Base-by-base conservation (phyloP, 2,113 vertebrate species). In the Anser cygnoides region DNA sequence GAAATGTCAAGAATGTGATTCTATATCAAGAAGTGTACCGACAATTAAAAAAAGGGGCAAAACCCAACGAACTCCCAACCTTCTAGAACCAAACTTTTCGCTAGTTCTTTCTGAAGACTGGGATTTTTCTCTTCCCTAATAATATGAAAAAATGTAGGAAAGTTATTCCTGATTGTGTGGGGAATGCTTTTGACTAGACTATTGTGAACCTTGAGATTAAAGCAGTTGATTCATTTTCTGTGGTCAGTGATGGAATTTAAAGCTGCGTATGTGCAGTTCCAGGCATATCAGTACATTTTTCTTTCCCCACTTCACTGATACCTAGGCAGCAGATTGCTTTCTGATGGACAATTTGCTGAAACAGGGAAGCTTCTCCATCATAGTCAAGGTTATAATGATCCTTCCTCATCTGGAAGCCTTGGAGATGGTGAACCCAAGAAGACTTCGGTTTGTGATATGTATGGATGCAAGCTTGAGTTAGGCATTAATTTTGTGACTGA, bases 1-100 rank as follows among this genome's bases (percentile, higher is more conserved):
- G 46, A 86, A 29, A 2, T 62, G 31, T 80, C 35, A 74, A 76
- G 21, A 58, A 6, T 58, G 20, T 83, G 29, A 3, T 66, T 80
- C n/a, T 73, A 3, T n/a, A 31, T 49, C 46, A 31, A 33, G n/a
- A 85, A 70, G 23, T 29, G 37, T n/a, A 71, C n/a, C 52, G 49
- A 9, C 49, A 54, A 72, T 14, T 21, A 8, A 63, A 63, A 16
- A 21, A 63, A 59, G 46, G 39, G 39, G 39, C 39, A 39, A 26
- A 37, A 3, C 0, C 5, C 49, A 50, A 12, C 3, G 13, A 44
- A 43, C 41, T 23, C 22, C 22, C 22, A 46, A 0, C 68, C 50
- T 84, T 90, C 25, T 17, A 43, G 74, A 95, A 41, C 18, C 17
- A 54, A 55, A 54, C 19, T 2, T 57, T 74, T 74, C 18, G 41